Evolutionary conservation across 2,113 vertebrate genomes (phyloP), one percentile per base, ranked within the genome.

Genomic region (Cynocephalus volans): DNA sequence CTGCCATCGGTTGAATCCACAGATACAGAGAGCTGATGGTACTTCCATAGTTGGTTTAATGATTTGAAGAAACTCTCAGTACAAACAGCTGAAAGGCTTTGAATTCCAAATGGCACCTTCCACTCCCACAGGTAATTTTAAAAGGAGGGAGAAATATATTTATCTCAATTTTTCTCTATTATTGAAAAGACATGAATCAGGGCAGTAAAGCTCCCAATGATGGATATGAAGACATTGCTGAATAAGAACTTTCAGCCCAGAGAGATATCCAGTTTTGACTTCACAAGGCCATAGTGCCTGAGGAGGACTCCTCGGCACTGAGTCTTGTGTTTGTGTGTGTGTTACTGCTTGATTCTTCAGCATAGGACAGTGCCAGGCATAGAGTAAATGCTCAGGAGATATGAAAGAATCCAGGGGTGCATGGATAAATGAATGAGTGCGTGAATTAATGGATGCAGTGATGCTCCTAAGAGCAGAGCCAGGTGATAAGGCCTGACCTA

Each of bases 31-130:
- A 41, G 41, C 41, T 41, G 41, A 41, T 41, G 41, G 41, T 41
- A 70, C 21, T 41, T 62, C 79, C 56, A 75, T 3, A 11, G 41
- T 56, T 97, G 60, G 69, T 88, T 93, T 95, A 95, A 87, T 92
- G 84, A 70, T 76, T 24, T 54, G 4, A 88, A 92, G 33, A 92
- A 26, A 56, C 82, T 54, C 85, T 92, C 73, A 0, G 0, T 76
- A 62, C 69, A 88, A 67, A 23, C 18, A 70, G 64, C 75, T 88
- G 94, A 64, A 97, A 96, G 93, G 45, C 54, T 70, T 60, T 81
- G 62, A 73, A 92, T 95, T 94, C 33, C 9, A 50, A 93, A 72
- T 45, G 54, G 67, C n/a, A 81, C n/a, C 48, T 65, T 36, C 79
- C 17, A 84, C 45, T n/a, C 56, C 36, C n/a, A 54, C 11, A 6